Conservation (phyloP, 1,140 invertebrate genomes). For the Dryas iulia region DNA sequence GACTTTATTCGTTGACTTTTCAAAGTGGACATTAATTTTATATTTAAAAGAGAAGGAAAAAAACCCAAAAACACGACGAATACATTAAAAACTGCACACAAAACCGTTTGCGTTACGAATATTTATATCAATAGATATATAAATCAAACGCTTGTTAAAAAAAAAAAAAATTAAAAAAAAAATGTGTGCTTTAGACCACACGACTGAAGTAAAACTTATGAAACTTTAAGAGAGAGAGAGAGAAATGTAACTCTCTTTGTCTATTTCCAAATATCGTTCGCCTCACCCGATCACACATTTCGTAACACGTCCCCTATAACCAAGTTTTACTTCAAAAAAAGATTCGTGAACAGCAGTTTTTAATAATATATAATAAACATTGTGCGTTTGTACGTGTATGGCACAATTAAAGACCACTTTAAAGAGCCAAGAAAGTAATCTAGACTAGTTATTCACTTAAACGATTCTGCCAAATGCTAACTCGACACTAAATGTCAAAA, state of each 20-base stretch:
- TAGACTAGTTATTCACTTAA: conserved; percentile 43
- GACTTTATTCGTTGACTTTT: conserved; percentile 41
- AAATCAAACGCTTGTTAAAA: conserved; percentile 59
- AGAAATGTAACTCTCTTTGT: too few relatives aligned
- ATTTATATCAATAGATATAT: conserved; percentile 67
- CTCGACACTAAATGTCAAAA: conserved; percentile 39
- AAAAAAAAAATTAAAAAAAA: not conserved
- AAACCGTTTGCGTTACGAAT: conserved; percentile 49
- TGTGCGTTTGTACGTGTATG: conserved; percentile 11
- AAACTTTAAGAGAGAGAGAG: too few relatives aligned
- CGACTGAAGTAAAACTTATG: too few relatives aligned
- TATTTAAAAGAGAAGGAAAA: not conserved
- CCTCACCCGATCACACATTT: too few relatives aligned
- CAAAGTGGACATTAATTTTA: not conserved
- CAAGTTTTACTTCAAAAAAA: too few relatives aligned
- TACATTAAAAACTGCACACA: conserved; percentile 9
- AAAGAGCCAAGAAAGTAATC: conserved; percentile 17
- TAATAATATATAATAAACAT: not conserved
- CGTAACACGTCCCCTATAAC: too few relatives aligned
- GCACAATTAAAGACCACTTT: conserved; percentile 7
- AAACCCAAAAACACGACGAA: not conserved
- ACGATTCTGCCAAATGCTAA: conserved; percentile 29
- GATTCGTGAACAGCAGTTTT: not conserved
- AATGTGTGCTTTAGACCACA: too few relatives aligned
- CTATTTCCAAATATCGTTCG: too few relatives aligned